Conservation (phyloP, 2,113 vertebrate genomes). For the Rhinichthys klamathensis region DNA sequence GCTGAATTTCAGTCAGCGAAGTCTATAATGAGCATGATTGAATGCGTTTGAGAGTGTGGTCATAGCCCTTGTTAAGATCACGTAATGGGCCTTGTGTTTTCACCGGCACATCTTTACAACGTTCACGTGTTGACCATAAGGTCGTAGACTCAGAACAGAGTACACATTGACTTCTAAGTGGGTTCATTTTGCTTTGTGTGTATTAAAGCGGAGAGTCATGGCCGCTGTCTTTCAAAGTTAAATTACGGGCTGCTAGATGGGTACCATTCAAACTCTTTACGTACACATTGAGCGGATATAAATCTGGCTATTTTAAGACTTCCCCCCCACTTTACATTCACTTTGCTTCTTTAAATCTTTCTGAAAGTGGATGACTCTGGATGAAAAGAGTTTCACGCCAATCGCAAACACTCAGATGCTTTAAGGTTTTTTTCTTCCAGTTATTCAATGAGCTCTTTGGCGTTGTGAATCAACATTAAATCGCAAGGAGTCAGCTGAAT, state of each 20-base stretch:
- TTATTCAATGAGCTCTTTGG: background rate
- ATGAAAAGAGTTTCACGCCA: constrained; percentile 3
- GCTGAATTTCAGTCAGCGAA: constrained; percentile 55
- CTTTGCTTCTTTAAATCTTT: constrained; percentile 15
- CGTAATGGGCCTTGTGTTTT: constrained; percentile 26
- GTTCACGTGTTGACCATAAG: background rate
- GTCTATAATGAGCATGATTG: constrained; percentile 70
- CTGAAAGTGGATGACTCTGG: background rate
- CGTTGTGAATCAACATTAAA: constrained; percentile 9
- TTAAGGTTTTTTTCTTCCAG: constrained; percentile 20
- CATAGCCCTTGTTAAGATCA: background rate
- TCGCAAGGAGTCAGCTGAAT: constrained; percentile 37
- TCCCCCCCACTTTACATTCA: background rate
- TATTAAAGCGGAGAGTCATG: background rate
- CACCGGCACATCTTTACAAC: constrained; percentile 21
- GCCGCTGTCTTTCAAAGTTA: background rate
- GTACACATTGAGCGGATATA: constrained; percentile 1
- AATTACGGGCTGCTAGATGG: constrained; percentile 23
- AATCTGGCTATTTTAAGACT: constrained; percentile 43
- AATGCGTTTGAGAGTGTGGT: constrained; percentile 67
- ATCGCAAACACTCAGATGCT: background rate
- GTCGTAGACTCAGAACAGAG: background rate
- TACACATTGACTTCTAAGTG: background rate
- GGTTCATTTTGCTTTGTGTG: background rate
- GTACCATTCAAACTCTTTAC: constrained; percentile 22